These are phyloP conservation scores for Vanessa cardui DNA, from an alignment of 2,888 invertebrate species.

Conservation along the genomic window DNA sequence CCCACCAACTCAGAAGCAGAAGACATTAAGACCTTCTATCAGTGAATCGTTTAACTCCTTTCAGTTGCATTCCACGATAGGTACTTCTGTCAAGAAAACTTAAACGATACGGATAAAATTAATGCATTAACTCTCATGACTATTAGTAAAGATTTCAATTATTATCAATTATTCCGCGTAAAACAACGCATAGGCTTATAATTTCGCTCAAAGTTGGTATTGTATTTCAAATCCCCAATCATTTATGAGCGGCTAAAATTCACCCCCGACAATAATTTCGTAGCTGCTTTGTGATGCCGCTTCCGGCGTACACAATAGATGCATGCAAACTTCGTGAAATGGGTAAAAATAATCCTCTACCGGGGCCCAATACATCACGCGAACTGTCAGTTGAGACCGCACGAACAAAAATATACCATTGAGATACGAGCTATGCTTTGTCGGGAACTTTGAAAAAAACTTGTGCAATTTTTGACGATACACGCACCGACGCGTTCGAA, in stretches of 20 bases:
- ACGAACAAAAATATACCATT: slow-evolving; percentile 81
- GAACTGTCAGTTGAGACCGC: slow-evolving; percentile 79
- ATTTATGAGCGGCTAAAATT: slow-evolving; percentile 64
- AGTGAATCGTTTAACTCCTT: too few species aligned
- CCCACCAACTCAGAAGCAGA: too few species aligned
- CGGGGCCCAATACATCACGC: slow-evolving; percentile 79
- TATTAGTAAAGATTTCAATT: neutral
- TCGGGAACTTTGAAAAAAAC: slow-evolving; percentile 77
- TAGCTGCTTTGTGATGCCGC: slow-evolving; percentile 74
- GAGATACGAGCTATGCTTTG: slow-evolving; percentile 66
- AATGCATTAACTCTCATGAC: neutral
- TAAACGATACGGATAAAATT: too few species aligned
- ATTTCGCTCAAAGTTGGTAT: slow-evolving; percentile 44
- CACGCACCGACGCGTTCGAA: slow-evolving; percentile 59
- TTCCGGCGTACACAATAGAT: slow-evolving; percentile 77
- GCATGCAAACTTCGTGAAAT: slow-evolving; percentile 81
- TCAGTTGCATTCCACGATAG: too few species aligned
- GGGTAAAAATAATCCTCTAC: slow-evolving; percentile 81
- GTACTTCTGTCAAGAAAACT: too few species aligned
- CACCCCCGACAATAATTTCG: slow-evolving; percentile 69
- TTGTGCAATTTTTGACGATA: slow-evolving; percentile 74
- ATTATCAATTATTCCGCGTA: neutral
- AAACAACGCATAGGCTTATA: slow-evolving; percentile 35
- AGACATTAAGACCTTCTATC: too few species aligned
- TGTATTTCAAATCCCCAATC: slow-evolving; percentile 64